Evolutionary conservation across 2,888 invertebrate species (phyloP).

Genomic region (Phasia obesa): DNA sequence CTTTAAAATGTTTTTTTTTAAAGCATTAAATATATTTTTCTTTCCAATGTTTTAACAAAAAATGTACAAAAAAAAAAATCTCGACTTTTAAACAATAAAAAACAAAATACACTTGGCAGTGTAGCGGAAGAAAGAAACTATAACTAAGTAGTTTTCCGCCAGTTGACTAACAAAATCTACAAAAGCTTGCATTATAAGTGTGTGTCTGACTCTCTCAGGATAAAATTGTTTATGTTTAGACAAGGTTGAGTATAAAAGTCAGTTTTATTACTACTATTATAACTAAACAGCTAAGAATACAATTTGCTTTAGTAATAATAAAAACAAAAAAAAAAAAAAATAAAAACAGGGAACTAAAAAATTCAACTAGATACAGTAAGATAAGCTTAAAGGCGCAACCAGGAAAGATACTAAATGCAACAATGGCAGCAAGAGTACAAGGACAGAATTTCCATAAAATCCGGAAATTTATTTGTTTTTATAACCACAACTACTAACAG

Average conservation of each 20-base stretch:
- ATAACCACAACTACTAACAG: constrained; percentile 67
- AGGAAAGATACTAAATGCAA: constrained; percentile 60
- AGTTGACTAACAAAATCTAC: constrained; percentile 59
- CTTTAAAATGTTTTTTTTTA: neutral
- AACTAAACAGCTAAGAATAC: constrained; percentile 43
- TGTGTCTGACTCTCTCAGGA: constrained; percentile 12
- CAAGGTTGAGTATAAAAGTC: constrained; percentile 44
- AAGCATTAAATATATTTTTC: neutral
- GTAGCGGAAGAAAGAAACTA: constrained; percentile 61
- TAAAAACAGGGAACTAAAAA: neutral
- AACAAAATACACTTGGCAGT: constrained; percentile 62
- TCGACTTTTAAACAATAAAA: constrained; percentile 34
- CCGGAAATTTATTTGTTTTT: constrained; percentile 69
- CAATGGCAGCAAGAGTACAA: constrained; percentile 40
- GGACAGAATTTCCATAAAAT: constrained; percentile 62
- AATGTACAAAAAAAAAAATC: neutral
- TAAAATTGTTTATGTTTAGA: constrained; percentile 37
- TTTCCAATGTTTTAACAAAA: neutral
- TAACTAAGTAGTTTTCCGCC: constrained; percentile 69
- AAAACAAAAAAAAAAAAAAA: constrained; percentile 6
- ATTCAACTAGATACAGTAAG: constrained; percentile 23
- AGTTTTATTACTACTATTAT: constrained; percentile 51
- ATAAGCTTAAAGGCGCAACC: constrained; percentile 62
- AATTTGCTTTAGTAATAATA: constrained; percentile 35
- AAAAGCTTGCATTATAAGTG: constrained; percentile 35